phyloP scores from a whole-genome alignment of 1,140 invertebrate species.

The Frieseomelitta varia region DNA sequence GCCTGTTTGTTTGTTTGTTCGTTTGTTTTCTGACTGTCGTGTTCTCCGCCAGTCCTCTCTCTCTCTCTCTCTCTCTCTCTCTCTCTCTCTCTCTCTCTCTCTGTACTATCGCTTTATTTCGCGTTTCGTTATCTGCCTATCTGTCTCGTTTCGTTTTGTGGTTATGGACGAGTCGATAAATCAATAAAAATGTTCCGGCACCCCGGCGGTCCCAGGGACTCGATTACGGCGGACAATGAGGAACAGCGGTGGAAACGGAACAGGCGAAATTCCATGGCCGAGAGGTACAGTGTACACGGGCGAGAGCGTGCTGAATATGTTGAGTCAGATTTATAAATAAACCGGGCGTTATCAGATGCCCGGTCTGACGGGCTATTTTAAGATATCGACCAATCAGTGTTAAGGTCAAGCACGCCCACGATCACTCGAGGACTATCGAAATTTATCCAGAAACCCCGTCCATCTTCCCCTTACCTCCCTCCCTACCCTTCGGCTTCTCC shows the following conservation, averaged over 20 bases:
- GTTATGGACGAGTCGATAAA: constrained; percentile 29
- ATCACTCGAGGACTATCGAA: constrained; percentile 65
- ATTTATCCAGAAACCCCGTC: constrained; percentile 60
- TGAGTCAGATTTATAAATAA: constrained; percentile 66
- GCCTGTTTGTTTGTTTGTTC: background rate
- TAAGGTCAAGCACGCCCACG: constrained; percentile 77
- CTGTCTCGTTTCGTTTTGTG: background rate
- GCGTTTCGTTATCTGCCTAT: background rate
- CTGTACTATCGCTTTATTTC: background rate
- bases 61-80: background rate
- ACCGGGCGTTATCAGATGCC: constrained; percentile 68
- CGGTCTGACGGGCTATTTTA: constrained; percentile 73
- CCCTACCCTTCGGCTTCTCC: constrained; percentile 18
- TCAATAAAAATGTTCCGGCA: constrained; percentile 31
- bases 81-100: background rate
- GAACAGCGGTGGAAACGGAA: background rate
- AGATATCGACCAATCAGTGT: constrained; percentile 79
- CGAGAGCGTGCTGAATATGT: constrained; percentile 18
- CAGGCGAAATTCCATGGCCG: background rate
- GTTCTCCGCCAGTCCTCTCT: background rate
- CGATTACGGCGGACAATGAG: constrained; percentile 3
- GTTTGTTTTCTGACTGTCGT: background rate
- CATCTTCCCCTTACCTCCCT: too few species aligned
- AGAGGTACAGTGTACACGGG: background rate
- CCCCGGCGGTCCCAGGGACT: background rate